These are phyloP conservation scores for Pachypanchax playfairii DNA, from an alignment of 2,113 vertebrate species.

Conservation along the genomic window DNA sequence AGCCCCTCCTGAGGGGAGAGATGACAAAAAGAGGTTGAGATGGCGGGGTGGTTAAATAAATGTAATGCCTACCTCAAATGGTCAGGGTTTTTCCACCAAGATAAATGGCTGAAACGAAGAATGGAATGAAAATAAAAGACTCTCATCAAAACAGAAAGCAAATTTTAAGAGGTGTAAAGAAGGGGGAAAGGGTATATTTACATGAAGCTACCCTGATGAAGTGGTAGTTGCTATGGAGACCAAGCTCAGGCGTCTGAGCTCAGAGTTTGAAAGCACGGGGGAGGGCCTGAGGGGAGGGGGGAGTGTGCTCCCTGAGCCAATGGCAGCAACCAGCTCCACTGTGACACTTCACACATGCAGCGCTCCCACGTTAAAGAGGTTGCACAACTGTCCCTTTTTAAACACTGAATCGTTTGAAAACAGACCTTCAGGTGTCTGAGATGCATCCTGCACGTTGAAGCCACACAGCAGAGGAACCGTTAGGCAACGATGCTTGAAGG, in stretches of 20 bases:
- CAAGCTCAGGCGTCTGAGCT: slow-evolving; percentile 72
- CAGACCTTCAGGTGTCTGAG: slow-evolving; percentile 23
- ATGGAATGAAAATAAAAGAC: background rate
- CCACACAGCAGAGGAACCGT: background rate
- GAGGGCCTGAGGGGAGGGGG: slow-evolving; percentile 44
- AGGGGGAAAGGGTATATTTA: slow-evolving; percentile 43
- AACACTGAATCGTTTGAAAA: slow-evolving; percentile 36
- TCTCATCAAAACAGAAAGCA: slow-evolving; percentile 7
- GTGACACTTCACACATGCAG: slow-evolving; percentile 68
- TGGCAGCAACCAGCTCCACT: slow-evolving; percentile 36
- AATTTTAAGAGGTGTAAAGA: slow-evolving; percentile 4
- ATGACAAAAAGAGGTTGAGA: slow-evolving; percentile 7
- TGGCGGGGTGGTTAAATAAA: background rate
- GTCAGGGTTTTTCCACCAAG: background rate
- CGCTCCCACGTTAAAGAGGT: slow-evolving; percentile 56
- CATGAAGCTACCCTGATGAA: slow-evolving; percentile 39
- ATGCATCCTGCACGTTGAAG: background rate
- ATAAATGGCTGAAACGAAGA: slow-evolving; percentile 2
- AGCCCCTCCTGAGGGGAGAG: background rate
- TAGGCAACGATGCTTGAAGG: background rate
- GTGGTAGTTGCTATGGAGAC: slow-evolving; percentile 81
- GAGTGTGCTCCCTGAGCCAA: slow-evolving; percentile 78
- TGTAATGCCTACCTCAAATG: slow-evolving; percentile 6
- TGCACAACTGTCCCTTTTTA: slow-evolving; percentile 67
- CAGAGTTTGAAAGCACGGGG: slow-evolving; percentile 42